Base-by-base conservation (phyloP, 2,113 vertebrate species). In the Felis catus region DNA sequence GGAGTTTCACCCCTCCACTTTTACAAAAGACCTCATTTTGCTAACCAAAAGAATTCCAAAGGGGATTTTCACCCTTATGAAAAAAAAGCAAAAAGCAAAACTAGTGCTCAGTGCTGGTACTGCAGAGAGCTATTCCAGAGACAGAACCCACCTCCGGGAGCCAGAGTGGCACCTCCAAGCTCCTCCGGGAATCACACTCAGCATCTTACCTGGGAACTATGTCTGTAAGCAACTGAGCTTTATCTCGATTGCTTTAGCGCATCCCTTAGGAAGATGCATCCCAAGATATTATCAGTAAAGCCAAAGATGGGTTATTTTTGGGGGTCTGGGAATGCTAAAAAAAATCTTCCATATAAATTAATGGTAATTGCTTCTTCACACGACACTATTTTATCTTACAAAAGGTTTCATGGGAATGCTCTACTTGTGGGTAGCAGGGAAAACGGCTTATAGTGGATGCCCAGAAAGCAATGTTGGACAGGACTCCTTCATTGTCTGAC, bases 401-500 rank as follows among this genome's bases (percentile, higher is more conserved):
- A 53, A 21, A n/a, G 19, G 48, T 53, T 79, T 53, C 48, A 79
- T 14, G 31, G 76, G 29, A 79, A n/a, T 19, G 33, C 76, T 21
- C 76, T 53, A n/a, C 31, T 14, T 53, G 51, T 33, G 48, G 48
- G 6, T 6, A 53, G 9, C 76, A 79, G 76, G 76, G 31, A 6
- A 79, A n/a, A 79, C 18, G 12, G 0, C 8, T 3, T 29, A 5
- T 2, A 29, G 0, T 15, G 39, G 27, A 41, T 61, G 7, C 10
- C 31, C 18, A 58, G 31, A 14, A 74, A 76, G 41, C 21, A 58
- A 13, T 65, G 18, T 0, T 68, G 45, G n/a, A 23, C 11, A 31
- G 0, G 51, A 33, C 5, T 27, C 10, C 33, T 76, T 39, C n/a
- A 0, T 45, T n/a, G 1, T 41, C 18, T 36, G 68, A n/a, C 23